Base-by-base conservation (phyloP, 1,140 invertebrate species). In the Rhyzopertha dominica region DNA sequence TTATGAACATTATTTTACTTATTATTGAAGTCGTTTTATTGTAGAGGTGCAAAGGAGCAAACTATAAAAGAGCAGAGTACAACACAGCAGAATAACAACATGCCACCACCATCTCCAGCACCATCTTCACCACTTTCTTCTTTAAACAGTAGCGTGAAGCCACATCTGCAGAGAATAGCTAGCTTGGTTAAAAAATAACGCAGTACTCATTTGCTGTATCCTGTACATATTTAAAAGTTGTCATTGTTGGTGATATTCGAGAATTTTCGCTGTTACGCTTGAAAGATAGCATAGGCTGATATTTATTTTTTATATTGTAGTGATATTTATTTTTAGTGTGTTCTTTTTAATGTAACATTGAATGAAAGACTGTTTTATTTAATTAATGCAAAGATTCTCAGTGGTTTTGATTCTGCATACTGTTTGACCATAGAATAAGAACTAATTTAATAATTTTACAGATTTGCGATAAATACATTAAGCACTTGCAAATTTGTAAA, bases 1-100 rank as follows among this genome's bases (percentile, higher is more conserved):
- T n/a, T n/a, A n/a, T n/a, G n/a, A n/a, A n/a, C n/a, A n/a, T n/a
- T n/a, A n/a, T n/a, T n/a, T n/a, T n/a, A n/a, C n/a, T n/a, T n/a
- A n/a, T n/a, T n/a, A n/a, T n/a, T n/a, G n/a, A n/a, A n/a, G n/a
- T n/a, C n/a, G n/a, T n/a, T n/a, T n/a, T n/a, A n/a, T 62, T 63
- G 5, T 48, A 73, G 70, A 40, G 69, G 69, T 31, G 71, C 71
- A 10, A 72, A 72, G 47, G 70, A 72, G 44, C 69, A 69, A 53
- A 61, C 65, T 23, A 35, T 67, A 5, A 73, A 72, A 54, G 69
- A 71, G 45, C 64, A 68, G 40, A 62, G 47, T 36, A 23, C 43
- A 8, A 51, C 63, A 14, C 56, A 46, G 16, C 57, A 60, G 29
- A 68, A 67, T 44, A 70, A 70, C 54, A 59, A 62, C 43, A 53